These are phyloP conservation scores for Bungarus multicinctus DNA, from an alignment of 2,113 vertebrate genomes.

Conservation along the genomic window DNA sequence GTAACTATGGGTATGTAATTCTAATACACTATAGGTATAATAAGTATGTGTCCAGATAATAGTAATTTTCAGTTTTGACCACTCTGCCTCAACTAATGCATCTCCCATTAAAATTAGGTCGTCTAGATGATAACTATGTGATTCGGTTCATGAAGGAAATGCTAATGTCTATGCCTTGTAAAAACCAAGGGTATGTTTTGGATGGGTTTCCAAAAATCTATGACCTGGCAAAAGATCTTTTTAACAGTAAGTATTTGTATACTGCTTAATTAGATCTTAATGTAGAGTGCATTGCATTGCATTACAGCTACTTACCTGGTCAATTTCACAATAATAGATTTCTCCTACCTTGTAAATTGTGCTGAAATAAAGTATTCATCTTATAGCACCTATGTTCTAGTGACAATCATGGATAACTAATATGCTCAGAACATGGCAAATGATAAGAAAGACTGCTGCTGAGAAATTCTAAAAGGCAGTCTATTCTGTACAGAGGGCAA, in stretches of 20 bases:
- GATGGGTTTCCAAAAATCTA: slow-evolving; percentile 87
- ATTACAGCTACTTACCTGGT: background rate
- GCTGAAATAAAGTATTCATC: background rate
- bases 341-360: background rate
- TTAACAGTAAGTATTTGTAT: slow-evolving; percentile 71
- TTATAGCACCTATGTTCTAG: background rate
- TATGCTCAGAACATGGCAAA: background rate
- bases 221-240: slow-evolving; percentile 82
- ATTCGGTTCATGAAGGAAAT: slow-evolving; percentile 80
- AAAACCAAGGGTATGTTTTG: slow-evolving; percentile 90
- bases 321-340: background rate
- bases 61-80: background rate
- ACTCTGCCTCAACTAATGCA: background rate
- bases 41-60: background rate
- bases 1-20: background rate
- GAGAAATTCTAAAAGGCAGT: background rate
- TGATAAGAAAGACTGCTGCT: background rate
- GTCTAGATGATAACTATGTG: slow-evolving; percentile 75
- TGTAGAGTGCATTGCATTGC: background rate
- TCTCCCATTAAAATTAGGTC: slow-evolving; percentile 62
- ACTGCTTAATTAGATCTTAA: background rate
- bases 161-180: slow-evolving; percentile 84
- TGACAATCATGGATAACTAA: background rate
- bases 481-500: background rate
- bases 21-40: background rate